Conservation (phyloP, 2,797 vertebrate genomes). For the Lemur catta region DNA sequence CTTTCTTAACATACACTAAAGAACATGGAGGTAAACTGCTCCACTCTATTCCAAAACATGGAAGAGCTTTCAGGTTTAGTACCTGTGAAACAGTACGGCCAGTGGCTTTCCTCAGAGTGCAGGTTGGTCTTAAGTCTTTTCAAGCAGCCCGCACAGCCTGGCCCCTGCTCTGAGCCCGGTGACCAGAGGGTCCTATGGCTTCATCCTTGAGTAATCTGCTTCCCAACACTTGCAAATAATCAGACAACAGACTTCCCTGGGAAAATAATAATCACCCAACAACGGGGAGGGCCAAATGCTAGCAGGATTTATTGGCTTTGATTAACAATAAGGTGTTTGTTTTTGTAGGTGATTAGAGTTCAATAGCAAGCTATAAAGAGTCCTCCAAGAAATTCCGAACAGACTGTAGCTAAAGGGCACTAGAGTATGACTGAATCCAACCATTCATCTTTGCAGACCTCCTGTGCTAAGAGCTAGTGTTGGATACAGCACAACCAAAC, state of each 20-base stretch:
- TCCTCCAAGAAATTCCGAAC: conserved; percentile 47
- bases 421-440: conserved; percentile 24
- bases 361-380: conserved; percentile 47
- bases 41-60: conserved; percentile 36
- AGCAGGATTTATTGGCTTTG: conserved; percentile 50
- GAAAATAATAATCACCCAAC: conserved; percentile 42
- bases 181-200: conserved; percentile 58
- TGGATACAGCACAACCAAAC: neutral
- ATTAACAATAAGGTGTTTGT: conserved; percentile 72
- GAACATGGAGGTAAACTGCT: neutral
- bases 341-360: conserved; percentile 64
- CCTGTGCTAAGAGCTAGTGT: neutral
- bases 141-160: neutral
- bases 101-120: neutral
- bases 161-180: neutral
- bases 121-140: neutral
- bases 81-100: neutral
- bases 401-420: conserved; percentile 2
- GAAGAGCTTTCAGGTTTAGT: neutral
- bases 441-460: conserved; percentile 14
- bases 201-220: conserved; percentile 50
- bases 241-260: conserved; percentile 39
- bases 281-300: conserved; percentile 40
- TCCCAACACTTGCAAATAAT: neutral
- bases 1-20: neutral